Conservation (phyloP, 2,888 invertebrate genomes). For the Perizoma flavofasciatum region DNA sequence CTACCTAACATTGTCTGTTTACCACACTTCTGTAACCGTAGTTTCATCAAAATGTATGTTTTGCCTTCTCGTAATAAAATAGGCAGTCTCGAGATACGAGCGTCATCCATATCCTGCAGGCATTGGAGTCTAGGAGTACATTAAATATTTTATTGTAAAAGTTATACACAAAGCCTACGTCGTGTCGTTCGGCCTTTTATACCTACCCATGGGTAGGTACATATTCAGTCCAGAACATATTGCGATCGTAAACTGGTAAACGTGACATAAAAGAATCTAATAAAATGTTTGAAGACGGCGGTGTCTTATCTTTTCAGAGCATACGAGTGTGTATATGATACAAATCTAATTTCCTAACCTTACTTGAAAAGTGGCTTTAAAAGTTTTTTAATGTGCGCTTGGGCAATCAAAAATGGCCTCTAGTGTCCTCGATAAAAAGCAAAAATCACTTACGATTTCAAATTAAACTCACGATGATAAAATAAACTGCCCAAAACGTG, state of each 20-base stretch:
- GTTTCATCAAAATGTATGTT: constrained; percentile 24
- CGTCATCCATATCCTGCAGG: constrained; percentile 33
- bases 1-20: too few species aligned
- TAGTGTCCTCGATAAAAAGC: neutral
- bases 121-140: constrained; percentile 20
- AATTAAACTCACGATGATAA: too few species aligned
- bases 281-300: constrained; percentile 48
- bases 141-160: constrained; percentile 40
- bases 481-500: too few species aligned
- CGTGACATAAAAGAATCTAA: constrained; percentile 47
- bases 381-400: neutral
- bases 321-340: neutral
- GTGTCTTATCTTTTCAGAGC: constrained; percentile 34
- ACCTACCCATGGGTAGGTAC: constrained; percentile 10
- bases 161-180: constrained; percentile 30
- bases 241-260: constrained; percentile 46
- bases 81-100: constrained; percentile 25
- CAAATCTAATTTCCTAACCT: constrained; percentile 1
- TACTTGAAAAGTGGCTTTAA: neutral
- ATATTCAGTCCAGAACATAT: constrained; percentile 25
- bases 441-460: too few species aligned
- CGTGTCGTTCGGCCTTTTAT: constrained; percentile 23
- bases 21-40: neutral
- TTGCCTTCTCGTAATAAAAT: constrained; percentile 32
- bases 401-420: neutral